Evolutionary conservation across 2,113 vertebrate species (phyloP), one percentile per base, ranked within the genome.

Genomic region (Misgurnus anguillicaudatus): DNA sequence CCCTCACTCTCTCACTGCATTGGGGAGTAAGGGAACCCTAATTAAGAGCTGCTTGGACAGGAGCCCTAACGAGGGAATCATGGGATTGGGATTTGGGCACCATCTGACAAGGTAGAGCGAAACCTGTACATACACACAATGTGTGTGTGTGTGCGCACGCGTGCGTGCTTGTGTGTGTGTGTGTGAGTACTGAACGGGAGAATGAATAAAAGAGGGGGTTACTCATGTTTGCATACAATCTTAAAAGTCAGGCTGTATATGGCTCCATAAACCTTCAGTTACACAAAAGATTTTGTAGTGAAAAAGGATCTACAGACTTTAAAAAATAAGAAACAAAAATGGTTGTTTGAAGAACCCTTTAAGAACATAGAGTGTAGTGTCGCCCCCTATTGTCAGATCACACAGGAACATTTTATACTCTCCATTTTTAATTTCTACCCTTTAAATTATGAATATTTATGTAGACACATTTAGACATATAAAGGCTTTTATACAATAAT

Each of bases 21-120:
- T 87, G 80, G 86, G 86, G 83, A 84, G 83, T 51, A 84, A 87
- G 86, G 87, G 71, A 87, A 82, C 47, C 58, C 75, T 89, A 88
- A 89, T 88, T 89, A 81, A 89, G 89, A 89, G 91, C 87, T 82
- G 83, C 86, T 90, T 89, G 89, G 89, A 91, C 90, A 88, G 89
- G 81, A 80, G 87, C 87, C 84, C 89, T 93, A 93, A 93, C 90
- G 87, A 93, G 87, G 88, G 87, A 91, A 93, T 93, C 90, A 93
- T 92, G 87, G 90, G 84, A 88, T 87, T 90, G 91, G 92, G 92
- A 88, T 92, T 87, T 88, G 90, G 85, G 68, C 17, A n/a, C 61
- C 80, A 67, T 78, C 70, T 60, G 65, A 82, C 80, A 64, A 67
- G 75, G 73, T 58, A 77, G 62, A 74, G 64, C 74, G 60, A 57